These are phyloP conservation scores for Notolepis coatsorum DNA, from an alignment of 2,797 vertebrate genomes.

Conservation along the genomic window DNA sequence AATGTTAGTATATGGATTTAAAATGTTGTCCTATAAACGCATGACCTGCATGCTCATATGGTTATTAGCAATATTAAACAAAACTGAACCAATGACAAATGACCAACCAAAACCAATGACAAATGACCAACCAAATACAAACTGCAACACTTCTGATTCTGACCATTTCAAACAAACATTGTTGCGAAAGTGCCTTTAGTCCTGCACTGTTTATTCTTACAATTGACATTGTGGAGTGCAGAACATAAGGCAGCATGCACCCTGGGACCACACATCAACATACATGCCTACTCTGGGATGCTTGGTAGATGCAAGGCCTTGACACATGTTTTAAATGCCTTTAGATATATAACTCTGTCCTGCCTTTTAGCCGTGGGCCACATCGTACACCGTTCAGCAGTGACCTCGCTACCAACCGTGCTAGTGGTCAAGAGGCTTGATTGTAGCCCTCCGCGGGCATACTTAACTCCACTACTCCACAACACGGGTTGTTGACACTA, in stretches of 20 bases:
- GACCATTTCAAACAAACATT: conserved; percentile 19
- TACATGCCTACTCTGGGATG: conserved; percentile 57
- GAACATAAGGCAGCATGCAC: background rate
- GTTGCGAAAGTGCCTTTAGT: background rate
- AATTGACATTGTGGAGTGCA: background rate
- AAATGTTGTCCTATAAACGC: too few species aligned
- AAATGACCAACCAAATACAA: too few species aligned
- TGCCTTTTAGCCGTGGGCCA: conserved; percentile 69
- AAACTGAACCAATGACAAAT: too few species aligned
- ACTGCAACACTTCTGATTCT: too few species aligned
- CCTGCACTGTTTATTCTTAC: background rate
- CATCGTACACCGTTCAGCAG: conserved; percentile 48
- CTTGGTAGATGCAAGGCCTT: conserved; percentile 43
- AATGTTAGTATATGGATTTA: too few species aligned
- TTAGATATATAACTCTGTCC: conserved; percentile 50
- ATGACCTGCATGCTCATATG: too few species aligned
- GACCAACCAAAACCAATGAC: too few species aligned
- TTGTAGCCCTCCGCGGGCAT: conserved; percentile 63
- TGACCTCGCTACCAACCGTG: conserved; percentile 57
- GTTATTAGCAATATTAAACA: too few species aligned
- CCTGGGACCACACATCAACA: background rate
- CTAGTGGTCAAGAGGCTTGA: conserved; percentile 52
- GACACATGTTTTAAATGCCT: conserved; percentile 57
- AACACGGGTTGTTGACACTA: conserved; percentile 58
- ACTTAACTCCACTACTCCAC: conserved; percentile 40